Conservation (phyloP, 2,888 invertebrate genomes). For the Ceraclea dissimilis region DNA sequence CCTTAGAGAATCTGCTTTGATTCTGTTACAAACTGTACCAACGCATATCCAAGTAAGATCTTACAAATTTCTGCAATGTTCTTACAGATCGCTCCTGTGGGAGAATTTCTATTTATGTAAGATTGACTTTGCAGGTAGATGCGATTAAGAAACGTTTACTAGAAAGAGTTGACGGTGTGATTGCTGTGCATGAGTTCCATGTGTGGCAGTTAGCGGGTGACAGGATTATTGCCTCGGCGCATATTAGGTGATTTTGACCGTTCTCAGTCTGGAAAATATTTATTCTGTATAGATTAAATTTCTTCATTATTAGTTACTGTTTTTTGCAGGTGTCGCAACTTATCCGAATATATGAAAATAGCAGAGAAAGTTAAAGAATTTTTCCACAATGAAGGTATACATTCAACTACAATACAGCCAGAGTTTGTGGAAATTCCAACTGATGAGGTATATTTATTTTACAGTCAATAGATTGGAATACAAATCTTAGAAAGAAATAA, state of each 20-base stretch:
- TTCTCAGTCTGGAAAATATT: background rate
- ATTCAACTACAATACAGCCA: conserved; percentile 97
- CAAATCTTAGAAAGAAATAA: background rate
- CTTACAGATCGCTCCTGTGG: background rate
- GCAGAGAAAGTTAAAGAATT: conserved; percentile 94
- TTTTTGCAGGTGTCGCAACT: conserved; percentile 73
- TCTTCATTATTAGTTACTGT: no score
- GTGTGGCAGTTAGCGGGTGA: conserved; percentile 98
- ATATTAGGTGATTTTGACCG: conserved; percentile 62
- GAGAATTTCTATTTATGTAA: no score
- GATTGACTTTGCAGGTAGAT: conserved; percentile 59
- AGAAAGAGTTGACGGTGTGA: conserved; percentile 86
- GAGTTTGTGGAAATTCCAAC: conserved; percentile 84
- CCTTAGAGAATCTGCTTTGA: conserved; percentile 87
- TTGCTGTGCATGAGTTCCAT: conserved; percentile 96
- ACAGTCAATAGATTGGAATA: no score
- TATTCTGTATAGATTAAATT: no score
- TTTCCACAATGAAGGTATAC: conserved; percentile 97
- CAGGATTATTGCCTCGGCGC: conserved; percentile 94
- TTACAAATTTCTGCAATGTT: background rate
- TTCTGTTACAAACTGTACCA: conserved; percentile 95
- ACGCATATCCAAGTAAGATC: conserved; percentile 77
- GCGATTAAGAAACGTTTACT: conserved; percentile 81
- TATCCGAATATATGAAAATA: conserved; percentile 94
- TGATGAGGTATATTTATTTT: conserved; percentile 30